A percentile compares a stretch with the other conserved stretches of the same genome.
Evolutionary conservation across 2,888 invertebrate species (phyloP).

Genomic region (Beris morrisii): DNA sequence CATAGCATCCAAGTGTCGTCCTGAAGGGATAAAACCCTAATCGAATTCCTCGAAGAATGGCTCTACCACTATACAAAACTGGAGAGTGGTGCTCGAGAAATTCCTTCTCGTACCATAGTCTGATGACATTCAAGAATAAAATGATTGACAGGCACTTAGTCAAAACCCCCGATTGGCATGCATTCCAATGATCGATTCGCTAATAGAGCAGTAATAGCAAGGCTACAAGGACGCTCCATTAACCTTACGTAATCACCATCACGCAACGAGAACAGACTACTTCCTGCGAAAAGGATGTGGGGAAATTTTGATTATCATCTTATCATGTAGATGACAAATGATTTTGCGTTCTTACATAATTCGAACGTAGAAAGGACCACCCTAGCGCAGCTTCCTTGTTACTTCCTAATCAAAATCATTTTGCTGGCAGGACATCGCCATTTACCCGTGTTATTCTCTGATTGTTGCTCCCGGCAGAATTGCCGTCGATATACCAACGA

Average conservation of each 20-base stretch:
- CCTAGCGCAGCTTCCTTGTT: too few relatives aligned
- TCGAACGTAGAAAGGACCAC: too few relatives aligned
- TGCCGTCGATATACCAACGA: too few relatives aligned
- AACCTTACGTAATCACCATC: constrained; percentile 19
- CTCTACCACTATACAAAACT: background rate
- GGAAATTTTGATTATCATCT: too few relatives aligned
- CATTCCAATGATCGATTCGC: constrained; percentile 18
- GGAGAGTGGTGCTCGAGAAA: background rate
- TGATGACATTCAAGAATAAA: constrained; percentile 22
- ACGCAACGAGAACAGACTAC: too few relatives aligned
- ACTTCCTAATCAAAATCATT: too few relatives aligned
- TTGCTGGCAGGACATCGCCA: too few relatives aligned
- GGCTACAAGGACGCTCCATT: constrained; percentile 26
- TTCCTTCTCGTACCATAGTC: background rate
- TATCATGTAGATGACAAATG: too few relatives aligned
- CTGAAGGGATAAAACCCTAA: constrained; percentile 39
- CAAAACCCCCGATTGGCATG: constrained; percentile 7
- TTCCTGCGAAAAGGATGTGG: too few relatives aligned
- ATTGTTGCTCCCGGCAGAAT: too few relatives aligned
- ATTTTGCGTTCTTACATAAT: too few relatives aligned
- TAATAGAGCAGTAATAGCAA: constrained; percentile 23
- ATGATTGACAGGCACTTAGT: constrained; percentile 38
- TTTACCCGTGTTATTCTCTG: too few relatives aligned
- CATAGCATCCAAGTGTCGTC: constrained; percentile 35
- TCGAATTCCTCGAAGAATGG: constrained; percentile 20